phyloP scores from a whole-genome alignment of 2,888 invertebrate species.

The Apamea anceps region DNA sequence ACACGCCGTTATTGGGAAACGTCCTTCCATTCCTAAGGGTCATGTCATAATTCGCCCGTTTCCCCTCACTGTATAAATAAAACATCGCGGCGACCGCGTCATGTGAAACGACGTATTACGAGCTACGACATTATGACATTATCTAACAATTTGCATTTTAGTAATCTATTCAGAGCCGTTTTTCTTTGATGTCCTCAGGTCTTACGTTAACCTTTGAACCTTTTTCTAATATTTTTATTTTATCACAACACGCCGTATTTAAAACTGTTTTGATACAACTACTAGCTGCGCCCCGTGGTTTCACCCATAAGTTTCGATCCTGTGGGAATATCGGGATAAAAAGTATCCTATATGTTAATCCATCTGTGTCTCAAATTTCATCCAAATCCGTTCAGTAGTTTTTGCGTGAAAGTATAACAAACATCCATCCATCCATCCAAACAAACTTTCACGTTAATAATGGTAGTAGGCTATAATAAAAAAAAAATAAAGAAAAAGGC shows the following conservation, averaged over 20 bases:
- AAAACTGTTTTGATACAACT: not conserved
- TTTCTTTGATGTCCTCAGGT: conserved; percentile 82
- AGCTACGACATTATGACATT: conserved; percentile 84
- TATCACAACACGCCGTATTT: conserved; percentile 27
- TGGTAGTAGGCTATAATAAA: too few relatives aligned
- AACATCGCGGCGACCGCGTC: conserved; percentile 75
- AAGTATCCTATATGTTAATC: too few relatives aligned
- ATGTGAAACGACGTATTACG: conserved; percentile 76
- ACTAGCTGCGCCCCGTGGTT: too few relatives aligned
- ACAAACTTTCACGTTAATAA: too few relatives aligned
- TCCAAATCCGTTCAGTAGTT: too few relatives aligned
- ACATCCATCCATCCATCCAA: too few relatives aligned
- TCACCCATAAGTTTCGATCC: too few relatives aligned
- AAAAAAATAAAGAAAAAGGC: too few relatives aligned
- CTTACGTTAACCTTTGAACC: conserved; percentile 78
- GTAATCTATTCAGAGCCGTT: conserved; percentile 80
- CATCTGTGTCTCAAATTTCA: too few relatives aligned
- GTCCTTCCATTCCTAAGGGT: conserved; percentile 63
- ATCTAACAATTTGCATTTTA: conserved; percentile 85
- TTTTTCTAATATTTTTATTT: conserved; percentile 74
- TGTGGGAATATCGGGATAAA: too few relatives aligned
- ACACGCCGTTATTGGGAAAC: conserved; percentile 55
- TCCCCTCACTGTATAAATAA: conserved; percentile 77
- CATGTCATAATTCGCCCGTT: conserved; percentile 72
- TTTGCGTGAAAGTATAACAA: too few relatives aligned